Evolutionary conservation across 1,140 invertebrate genomes (phyloP), one percentile per base, ranked within the genome.

Genomic region (Scaptomyza pallida): DNA sequence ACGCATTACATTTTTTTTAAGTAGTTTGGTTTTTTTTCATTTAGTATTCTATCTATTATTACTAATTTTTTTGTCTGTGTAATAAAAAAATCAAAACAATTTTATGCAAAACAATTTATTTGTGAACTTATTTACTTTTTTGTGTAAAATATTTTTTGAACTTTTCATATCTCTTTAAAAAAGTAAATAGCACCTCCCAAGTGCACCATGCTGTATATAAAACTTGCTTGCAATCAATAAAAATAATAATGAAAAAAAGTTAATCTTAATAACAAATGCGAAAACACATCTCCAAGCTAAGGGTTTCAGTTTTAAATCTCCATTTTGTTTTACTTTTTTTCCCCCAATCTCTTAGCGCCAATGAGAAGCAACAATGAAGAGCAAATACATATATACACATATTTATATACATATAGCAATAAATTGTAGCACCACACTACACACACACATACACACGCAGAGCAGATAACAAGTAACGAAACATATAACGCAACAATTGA

Each of bases 21-120:
- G 81, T 85, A 85, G 81, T 88, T 85, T 85, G 69, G 81, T 77
- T 85, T 86, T 85, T 77, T 85, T 86, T 85, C 65, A 77, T 68
- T 86, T 86, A 85, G 77, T 81, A 86, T 88, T 86, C 56, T 70
- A 76, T 75, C 6, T 30, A 9, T 8, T 56, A 45, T 47, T n/a
- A n/a, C n/a, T n/a, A n/a, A 21, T 21, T 26, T 65, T 80, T 68
- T 40, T 75, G n/a, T 82, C 76, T 85, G 81, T 85, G 73, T 81
- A 85, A 85, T 85, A 85, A 85, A 85, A 85, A 86, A 35, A 12
- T n/a, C n/a, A 47, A 63, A 72, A 67, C 47, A 77, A 69, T 72
- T 74, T 77, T 72, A 77, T 86, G 81, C 81, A 85, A 85, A 56
- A 2, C 26, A 30, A 30, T 30, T 30, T 0, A 9, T 30, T 9